These are phyloP conservation scores for Carabus problematicus DNA, from an alignment of 2,888 invertebrate species.

Conservation along the genomic window DNA sequence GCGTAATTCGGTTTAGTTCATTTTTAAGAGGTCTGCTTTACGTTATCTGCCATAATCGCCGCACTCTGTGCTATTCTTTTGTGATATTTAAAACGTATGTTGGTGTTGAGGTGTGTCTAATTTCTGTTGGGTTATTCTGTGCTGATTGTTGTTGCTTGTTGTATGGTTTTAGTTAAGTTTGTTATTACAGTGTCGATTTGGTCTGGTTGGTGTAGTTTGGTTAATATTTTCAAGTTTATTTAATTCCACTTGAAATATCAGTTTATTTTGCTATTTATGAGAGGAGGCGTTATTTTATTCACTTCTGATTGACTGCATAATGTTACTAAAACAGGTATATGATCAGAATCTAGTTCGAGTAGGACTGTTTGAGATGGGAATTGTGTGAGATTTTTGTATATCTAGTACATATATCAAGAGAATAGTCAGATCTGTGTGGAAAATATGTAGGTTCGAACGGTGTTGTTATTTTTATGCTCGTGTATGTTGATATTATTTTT, in stretches of 20 bases:
- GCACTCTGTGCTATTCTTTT: no score
- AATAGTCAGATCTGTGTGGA: conserved; percentile 24
- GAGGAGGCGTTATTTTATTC: not conserved
- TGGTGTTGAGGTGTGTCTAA: no score
- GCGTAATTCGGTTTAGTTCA: no score
- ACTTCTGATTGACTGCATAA: conserved; percentile 2
- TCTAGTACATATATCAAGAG: conserved; percentile 17
- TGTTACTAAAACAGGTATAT: conserved; percentile 33
- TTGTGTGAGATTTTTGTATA: conserved; percentile 12
- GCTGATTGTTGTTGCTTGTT: no score
- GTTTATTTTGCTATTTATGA: conserved; percentile 5
- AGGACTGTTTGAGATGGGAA: conserved; percentile 37
- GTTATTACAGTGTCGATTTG: no score
- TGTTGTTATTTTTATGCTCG: conserved; percentile 15
- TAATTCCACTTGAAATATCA: conserved; percentile 13
- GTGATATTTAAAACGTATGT: no score
- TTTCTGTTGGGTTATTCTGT: no score
- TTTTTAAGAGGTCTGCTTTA: no score
- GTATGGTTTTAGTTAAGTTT: no score
- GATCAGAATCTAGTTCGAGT: conserved; percentile 39
- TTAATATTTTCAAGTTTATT: not conserved
- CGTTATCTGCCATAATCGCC: no score
- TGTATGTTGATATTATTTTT: conserved; percentile 6
- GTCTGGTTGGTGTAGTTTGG: no score
- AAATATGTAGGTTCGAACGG: conserved; percentile 12